phyloP scores from a whole-genome alignment of 2,113 vertebrate species.

The Lichenostomus cassidix region DNA sequence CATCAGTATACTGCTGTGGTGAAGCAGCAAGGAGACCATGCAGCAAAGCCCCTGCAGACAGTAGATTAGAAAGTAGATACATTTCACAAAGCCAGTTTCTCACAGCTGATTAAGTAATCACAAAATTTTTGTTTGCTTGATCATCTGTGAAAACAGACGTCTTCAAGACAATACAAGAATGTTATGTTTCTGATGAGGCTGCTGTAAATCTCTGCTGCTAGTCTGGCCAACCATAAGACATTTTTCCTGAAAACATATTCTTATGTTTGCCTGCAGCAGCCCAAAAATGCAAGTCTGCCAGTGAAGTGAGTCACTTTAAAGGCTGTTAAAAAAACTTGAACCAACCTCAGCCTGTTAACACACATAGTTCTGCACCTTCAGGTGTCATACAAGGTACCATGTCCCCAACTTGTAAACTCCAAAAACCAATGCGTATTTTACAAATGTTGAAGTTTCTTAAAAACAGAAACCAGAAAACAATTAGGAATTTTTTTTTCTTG shows the following conservation, averaged over 20 bases:
- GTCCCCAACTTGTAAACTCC: not conserved
- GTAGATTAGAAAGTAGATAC: not conserved
- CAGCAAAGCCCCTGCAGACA: not conserved
- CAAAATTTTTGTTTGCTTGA: not conserved
- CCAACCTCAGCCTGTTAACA: not conserved
- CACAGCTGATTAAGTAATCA: not conserved
- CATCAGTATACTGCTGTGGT: not conserved
- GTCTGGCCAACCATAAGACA: not conserved
- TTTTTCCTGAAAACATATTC: not conserved
- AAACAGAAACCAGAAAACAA: not conserved
- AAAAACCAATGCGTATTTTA: not conserved
- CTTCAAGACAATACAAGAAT: not conserved
- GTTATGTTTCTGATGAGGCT: not conserved
- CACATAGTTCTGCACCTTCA: not conserved
- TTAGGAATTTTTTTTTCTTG: not conserved
- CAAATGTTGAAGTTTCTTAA: not conserved
- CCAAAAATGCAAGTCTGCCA: not conserved
- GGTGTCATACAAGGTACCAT: rapidly evolving
- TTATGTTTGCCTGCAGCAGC: not conserved
- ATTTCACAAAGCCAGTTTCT: not conserved
- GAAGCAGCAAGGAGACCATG: not conserved
- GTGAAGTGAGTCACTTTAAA: not conserved
- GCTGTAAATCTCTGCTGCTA: not conserved
- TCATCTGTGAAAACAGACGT: slow-evolving; percentile 2
- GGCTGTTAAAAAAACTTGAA: not conserved